Conservation (phyloP, 2,113 vertebrate species). For the Orycteropus afer region DNA sequence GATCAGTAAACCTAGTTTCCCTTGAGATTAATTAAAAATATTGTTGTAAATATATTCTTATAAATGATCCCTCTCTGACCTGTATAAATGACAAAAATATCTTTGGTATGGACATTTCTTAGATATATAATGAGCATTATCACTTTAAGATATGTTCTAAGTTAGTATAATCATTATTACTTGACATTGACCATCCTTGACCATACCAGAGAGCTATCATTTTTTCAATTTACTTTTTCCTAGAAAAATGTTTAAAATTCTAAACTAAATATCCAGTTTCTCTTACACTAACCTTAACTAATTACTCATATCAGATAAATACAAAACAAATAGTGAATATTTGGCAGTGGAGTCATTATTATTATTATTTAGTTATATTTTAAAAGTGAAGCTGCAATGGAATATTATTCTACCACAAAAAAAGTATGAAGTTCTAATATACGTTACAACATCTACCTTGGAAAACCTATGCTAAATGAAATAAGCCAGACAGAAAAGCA, state of each 20-base stretch:
- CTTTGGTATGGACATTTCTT: not conserved
- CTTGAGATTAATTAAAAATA: slow-evolving; percentile 42
- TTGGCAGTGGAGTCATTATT: too few relatives aligned
- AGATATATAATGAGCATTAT: not conserved
- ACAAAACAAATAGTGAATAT: not conserved
- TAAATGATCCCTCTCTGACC: not conserved
- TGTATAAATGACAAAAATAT: not conserved
- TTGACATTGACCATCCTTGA: not conserved
- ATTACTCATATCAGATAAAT: not conserved
- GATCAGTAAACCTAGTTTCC: not conserved
- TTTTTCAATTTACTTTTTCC: not conserved
- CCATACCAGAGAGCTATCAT: not conserved
- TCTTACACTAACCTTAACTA: not conserved
- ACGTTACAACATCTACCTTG: too few relatives aligned
- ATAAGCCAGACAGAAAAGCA: too few relatives aligned
- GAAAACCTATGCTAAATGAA: too few relatives aligned
- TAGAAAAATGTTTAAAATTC: not conserved
- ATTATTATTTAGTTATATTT: too few relatives aligned
- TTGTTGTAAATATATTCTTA: too few relatives aligned
- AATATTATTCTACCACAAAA: too few relatives aligned
- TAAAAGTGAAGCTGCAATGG: too few relatives aligned
- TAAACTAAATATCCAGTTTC: not conserved
- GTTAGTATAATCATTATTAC: not conserved
- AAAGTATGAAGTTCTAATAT: too few relatives aligned
- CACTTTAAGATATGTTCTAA: not conserved